These are phyloP conservation scores for Clavelina lepadiformis DNA, from an alignment of 23 tunicate genomes.

Conservation along the genomic window DNA sequence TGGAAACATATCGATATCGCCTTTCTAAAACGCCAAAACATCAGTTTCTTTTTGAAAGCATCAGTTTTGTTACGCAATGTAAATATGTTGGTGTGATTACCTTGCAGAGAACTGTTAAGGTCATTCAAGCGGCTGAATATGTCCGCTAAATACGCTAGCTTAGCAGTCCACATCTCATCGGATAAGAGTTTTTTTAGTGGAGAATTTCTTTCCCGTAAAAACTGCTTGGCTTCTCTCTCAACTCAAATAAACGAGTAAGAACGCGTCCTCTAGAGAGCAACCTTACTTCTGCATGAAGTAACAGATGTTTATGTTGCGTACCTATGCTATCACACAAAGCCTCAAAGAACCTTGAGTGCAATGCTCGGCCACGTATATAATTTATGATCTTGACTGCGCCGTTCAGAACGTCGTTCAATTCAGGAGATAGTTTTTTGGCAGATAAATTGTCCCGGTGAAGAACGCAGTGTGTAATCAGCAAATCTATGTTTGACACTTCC, in stretches of 20 bases:
- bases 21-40: conserved; percentile 48
- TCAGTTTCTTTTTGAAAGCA: conserved; percentile 57
- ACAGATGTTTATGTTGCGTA: conserved; percentile 15
- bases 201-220: conserved; percentile 37
- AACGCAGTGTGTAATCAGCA: conserved; percentile 27
- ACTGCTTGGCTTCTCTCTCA: conserved; percentile 9
- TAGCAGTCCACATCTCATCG: conserved; percentile 68
- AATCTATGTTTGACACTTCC: conserved; percentile 20
- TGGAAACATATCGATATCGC: conserved; percentile 65
- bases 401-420: conserved; percentile 12
- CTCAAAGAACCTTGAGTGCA: conserved; percentile 28
- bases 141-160: conserved; percentile 57
- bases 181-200: conserved; percentile 50
- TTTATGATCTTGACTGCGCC: conserved; percentile 25
- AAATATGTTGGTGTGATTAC: conserved; percentile 46
- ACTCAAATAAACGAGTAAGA: conserved; percentile 37
- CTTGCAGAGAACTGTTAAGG: conserved; percentile 65
- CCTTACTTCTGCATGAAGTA: conserved; percentile 39
- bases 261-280: conserved; percentile 44
- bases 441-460: conserved; percentile 19
- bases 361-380: conserved; percentile 17
- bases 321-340: conserved; percentile 18
- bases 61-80: conserved; percentile 62
- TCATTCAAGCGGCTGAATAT: conserved; percentile 68
- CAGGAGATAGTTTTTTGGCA: conserved; percentile 18